Percentiles rank a stretch among this genome's conserved stretches.
These are phyloP conservation scores for Hippocampus barbouri DNA, from an alignment of 2,113 vertebrate species.

Conservation along the genomic window DNA sequence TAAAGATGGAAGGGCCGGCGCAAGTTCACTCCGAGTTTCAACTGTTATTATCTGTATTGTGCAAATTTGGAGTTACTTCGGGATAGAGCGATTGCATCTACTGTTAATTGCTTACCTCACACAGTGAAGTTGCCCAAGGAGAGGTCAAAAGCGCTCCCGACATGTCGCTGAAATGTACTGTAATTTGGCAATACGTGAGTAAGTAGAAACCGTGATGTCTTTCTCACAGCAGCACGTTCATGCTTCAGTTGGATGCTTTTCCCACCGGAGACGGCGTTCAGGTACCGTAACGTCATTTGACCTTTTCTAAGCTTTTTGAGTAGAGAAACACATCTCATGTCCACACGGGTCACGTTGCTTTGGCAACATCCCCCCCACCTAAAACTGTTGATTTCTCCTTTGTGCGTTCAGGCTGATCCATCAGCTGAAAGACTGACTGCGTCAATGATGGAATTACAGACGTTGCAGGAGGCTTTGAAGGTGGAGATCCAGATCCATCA, in stretches of 20 bases:
- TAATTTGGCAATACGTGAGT: too few species aligned
- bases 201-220: not conserved
- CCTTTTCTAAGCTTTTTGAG: slow-evolving; percentile 18
- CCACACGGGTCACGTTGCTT: slow-evolving; percentile 6
- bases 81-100: too few species aligned
- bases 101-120: too few species aligned
- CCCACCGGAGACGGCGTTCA: slow-evolving; percentile 71
- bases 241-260: slow-evolving; percentile 75
- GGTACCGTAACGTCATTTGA: slow-evolving; percentile 46
- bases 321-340: slow-evolving; percentile 11
- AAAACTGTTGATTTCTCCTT: slow-evolving; percentile 1
- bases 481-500: slow-evolving; percentile 99
- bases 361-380: slow-evolving; percentile 4
- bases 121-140: too few species aligned
- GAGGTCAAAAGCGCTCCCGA: too few species aligned
- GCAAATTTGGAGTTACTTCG: too few species aligned
- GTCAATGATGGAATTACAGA: slow-evolving; percentile 97
- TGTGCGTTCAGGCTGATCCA: slow-evolving; percentile 66
- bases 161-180: too few species aligned
- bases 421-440: slow-evolving; percentile 71
- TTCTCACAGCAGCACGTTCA: slow-evolving; percentile 62
- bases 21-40: too few species aligned
- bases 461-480: slow-evolving; percentile 98
- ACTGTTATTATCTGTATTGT: too few species aligned
- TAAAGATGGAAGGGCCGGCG: too few species aligned